Base-by-base conservation (phyloP, 2,113 vertebrate species). In the Tricholaema leucomelas region DNA sequence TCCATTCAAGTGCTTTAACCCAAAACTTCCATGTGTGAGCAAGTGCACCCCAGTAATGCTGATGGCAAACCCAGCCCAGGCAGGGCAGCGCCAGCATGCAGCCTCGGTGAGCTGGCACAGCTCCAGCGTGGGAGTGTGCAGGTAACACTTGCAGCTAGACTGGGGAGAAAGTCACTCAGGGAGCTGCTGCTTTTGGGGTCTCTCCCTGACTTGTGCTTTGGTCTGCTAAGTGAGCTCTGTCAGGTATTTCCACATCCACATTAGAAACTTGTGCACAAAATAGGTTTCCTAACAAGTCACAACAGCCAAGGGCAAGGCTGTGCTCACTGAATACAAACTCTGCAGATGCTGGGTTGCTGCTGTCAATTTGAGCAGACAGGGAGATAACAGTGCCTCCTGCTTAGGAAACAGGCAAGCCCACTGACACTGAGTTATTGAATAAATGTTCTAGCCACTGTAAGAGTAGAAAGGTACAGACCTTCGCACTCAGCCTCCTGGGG, bases 41-140 rank as follows among this genome's bases (percentile, higher is more conserved):
- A 40, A 20, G 12, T 0, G 9, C 1, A 4, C 18, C 28, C 42
- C 4, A 1, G 42, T 6, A 46, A 12, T 1, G 23, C 61, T 31
- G 63, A n/a, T 25, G 79, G 31, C 46, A 64, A 33, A 19, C 5
- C 59, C 63, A 63, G 36, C 0, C 15, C 31, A 28, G 42, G 8
- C 3, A 3, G 17, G n/a, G 40, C 24, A 81, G 61, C 38, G 40
- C 4, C 0, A 4, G 0, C 3, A 0, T 5, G 28, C 10, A 7
- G 23, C 42, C 38, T 50, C 3, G 6, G 13, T 6, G 3, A 42
- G 20, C 58, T 0, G 0, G 4, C n/a, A 23, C 38, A 12, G 64
- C 65, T 24, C 7, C 40, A 8, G 33, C 38, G 1, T 15, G 52
- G 28, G 48, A 20, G 2, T 10, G 19, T 6, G 28, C 56, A 25